phyloP scores from a whole-genome alignment of 2,888 invertebrate genomes.

The Caenorhabditis doughertyi region DNA sequence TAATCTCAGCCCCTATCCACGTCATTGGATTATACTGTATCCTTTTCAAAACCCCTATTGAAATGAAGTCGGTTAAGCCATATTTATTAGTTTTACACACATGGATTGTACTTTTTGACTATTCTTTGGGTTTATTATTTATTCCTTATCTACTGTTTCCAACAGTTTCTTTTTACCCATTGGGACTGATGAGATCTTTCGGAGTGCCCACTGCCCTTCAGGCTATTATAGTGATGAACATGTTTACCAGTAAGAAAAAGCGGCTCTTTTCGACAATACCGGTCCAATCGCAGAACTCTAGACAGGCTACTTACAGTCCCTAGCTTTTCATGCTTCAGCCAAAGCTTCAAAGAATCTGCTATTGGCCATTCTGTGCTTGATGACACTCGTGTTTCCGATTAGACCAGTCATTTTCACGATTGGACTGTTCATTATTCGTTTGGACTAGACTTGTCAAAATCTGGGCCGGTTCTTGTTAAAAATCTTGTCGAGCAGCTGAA shows the following conservation, averaged over 20 bases:
- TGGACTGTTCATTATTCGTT: too few relatives aligned
- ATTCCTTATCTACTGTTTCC: background rate
- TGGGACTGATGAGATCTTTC: background rate
- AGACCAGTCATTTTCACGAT: too few relatives aligned
- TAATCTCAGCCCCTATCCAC: conserved; percentile 12
- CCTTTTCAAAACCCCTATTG: conserved; percentile 12
- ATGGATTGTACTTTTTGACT: background rate
- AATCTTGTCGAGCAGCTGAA: too few relatives aligned
- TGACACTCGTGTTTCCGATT: too few relatives aligned
- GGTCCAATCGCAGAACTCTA: too few relatives aligned
- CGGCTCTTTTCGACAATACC: too few relatives aligned
- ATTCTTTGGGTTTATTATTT: background rate
- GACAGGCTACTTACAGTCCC: background rate
- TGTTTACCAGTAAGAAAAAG: background rate
- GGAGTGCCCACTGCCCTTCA: background rate
- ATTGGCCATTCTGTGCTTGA: too few relatives aligned
- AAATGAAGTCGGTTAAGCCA: conserved; percentile 23
- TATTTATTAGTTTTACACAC: background rate
- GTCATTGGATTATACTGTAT: conserved; percentile 15
- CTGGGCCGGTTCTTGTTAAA: too few relatives aligned
- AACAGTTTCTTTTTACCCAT: background rate
- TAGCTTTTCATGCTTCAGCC: background rate
- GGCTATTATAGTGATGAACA: background rate
- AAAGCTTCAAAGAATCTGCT: too few relatives aligned
- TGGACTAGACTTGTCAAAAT: too few relatives aligned